These are phyloP conservation scores for Morus bassanus DNA, from an alignment of 2,797 vertebrate species.

Conservation along the genomic window DNA sequence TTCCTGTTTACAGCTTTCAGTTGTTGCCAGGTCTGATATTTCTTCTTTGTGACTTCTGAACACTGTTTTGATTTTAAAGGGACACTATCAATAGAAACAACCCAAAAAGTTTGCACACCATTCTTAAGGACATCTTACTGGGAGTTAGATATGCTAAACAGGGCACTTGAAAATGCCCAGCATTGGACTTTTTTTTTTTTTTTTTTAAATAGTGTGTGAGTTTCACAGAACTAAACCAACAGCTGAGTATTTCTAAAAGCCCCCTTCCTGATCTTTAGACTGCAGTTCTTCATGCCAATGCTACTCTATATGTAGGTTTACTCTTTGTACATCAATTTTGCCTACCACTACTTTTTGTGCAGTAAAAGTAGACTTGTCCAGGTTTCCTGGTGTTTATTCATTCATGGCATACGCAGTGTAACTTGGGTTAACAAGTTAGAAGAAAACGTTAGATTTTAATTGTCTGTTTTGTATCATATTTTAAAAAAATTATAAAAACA, in stretches of 20 bases:
- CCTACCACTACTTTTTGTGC: neutral
- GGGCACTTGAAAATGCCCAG: neutral
- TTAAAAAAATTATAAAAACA: neutral
- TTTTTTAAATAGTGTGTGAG: neutral
- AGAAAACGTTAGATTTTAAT: neutral
- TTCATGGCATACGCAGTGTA: neutral
- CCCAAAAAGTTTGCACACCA: neutral
- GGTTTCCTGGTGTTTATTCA: neutral
- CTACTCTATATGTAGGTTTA: neutral
- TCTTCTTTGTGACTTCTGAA: neutral
- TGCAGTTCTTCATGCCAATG: neutral
- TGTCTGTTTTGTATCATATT: neutral
- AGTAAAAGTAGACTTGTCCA: neutral
- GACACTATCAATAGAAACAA: neutral
- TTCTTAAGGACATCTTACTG: neutral
- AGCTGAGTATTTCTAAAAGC: neutral
- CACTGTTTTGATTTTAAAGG: neutral
- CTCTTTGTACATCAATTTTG: neutral
- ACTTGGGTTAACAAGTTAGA: neutral
- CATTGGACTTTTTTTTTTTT: neutral
- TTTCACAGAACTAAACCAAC: neutral
- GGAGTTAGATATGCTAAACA: neutral
- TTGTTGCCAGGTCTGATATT: neutral
- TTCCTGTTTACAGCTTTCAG: neutral
- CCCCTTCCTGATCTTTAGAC: neutral